These are phyloP conservation scores for Tachuris rubrigastra DNA, from an alignment of 2,113 vertebrate genomes.

Conservation along the genomic window DNA sequence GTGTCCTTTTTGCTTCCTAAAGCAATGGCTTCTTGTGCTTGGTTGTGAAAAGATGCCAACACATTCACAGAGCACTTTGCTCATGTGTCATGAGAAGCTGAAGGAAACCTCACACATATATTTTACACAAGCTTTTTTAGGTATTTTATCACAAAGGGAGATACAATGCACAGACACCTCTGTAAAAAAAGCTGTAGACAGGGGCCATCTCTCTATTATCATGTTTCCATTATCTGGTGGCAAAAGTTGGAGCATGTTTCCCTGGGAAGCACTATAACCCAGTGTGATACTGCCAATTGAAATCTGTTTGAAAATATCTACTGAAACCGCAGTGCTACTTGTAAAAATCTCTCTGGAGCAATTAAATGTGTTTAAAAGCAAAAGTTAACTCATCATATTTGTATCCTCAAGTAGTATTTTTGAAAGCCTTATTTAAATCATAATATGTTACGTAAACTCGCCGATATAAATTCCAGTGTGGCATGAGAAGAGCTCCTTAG, in stretches of 20 bases:
- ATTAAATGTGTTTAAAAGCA: background rate
- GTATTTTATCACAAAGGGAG: background rate
- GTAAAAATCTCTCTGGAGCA: background rate
- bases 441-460: background rate
- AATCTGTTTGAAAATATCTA: background rate
- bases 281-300: background rate
- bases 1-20: background rate
- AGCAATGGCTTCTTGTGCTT: background rate
- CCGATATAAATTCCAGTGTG: background rate
- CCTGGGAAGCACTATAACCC: background rate
- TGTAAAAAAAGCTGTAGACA: background rate
- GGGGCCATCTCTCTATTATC: background rate
- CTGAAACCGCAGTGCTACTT: background rate
- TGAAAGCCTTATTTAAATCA: background rate
- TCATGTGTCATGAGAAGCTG: background rate
- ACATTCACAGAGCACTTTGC: background rate
- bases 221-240: background rate
- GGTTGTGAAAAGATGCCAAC: background rate
- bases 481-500: background rate
- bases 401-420: background rate
- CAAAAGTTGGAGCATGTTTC: background rate
- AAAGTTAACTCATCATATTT: background rate
- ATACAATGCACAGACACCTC: background rate
- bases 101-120: background rate
- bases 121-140: background rate